Percentiles rank a stretch among this genome's conserved stretches.
These are phyloP conservation scores for Mactromeris polynyma DNA, from an alignment of 2,888 invertebrate species.

Conservation along the genomic window DNA sequence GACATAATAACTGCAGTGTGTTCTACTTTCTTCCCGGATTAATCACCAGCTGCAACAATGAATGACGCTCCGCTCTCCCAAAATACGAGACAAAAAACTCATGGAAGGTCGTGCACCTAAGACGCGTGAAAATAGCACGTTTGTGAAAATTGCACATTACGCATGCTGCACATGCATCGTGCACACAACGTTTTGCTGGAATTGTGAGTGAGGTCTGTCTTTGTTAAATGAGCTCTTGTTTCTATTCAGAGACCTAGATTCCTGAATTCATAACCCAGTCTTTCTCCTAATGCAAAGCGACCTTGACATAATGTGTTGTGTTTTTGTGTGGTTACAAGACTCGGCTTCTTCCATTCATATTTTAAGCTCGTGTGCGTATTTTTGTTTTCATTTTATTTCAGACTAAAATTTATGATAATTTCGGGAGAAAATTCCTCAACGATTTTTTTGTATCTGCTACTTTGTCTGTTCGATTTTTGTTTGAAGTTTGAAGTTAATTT, in stretches of 20 bases:
- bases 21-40: neutral
- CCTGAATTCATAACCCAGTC: neutral
- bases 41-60: conserved; percentile 5
- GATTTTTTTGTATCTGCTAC: neutral
- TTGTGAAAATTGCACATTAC: conserved; percentile 33
- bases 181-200: neutral
- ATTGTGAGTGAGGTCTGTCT: neutral
- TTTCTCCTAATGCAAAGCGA: neutral
- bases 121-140: conserved; percentile 22
- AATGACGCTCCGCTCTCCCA: neutral
- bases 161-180: neutral
- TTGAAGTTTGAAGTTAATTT: too few relatives aligned
- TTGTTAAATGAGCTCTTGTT: neutral
- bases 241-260: neutral
- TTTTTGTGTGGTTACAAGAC: neutral
- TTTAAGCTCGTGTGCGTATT: neutral
- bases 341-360: neutral
- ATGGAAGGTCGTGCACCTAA: neutral
- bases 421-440: neutral
- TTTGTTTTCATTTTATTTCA: neutral
- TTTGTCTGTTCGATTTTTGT: neutral
- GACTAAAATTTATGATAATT: neutral
- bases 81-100: conserved; percentile 18
- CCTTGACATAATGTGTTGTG: neutral
- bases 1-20: neutral